Evolutionary conservation across 1,140 invertebrate genomes (phyloP), one percentile per base, ranked within the genome.

Genomic region (Apis dorsata): DNA sequence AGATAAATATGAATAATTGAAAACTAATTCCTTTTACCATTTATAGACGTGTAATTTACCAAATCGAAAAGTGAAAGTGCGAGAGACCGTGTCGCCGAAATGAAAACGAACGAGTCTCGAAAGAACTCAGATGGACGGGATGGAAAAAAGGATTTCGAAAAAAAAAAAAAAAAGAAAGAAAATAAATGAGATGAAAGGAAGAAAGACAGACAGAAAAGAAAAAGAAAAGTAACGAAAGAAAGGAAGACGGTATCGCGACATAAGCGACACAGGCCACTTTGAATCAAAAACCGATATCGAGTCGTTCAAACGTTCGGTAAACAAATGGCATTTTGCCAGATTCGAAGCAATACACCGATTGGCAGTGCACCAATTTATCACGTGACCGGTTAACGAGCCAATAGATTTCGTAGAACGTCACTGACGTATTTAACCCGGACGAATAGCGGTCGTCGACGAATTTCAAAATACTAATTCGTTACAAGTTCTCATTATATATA

Each of bases 331-430:
- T 12, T 62, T 17, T 57, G 81, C 81, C 81, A 83, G 81, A n/a
- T n/a, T 13, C 51, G 51, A 28, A n/a, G 57, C 44, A 62, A 76
- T 44, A 69, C 57, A 70, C 80, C 55, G 19, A 78, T 79, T 83
- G 81, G 81, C 81, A 83, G 17, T 3, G 75, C 12, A 83, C 81
- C 81, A 83, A 83, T 83, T 70, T 79, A 70, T 70, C 81, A 79
- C 75, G 75, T 71, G 75, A 79, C 19, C 10, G 17, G 15, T 51
- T 65, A 79, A 77, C 81, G 66, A 83, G 81, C 81, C 75, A 83
- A 83, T 83, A 62, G 81, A 71, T 83, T 83, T 83, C 75, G 68
- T 21, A 65, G 75, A 83, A 79, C 81, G 75, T 70, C 81, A 63
- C 75, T 71, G 75, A 71, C 75, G 75, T 83, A 83, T 83, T 83